Conservation (phyloP, 2,113 vertebrate genomes). For the Diphyllodes magnificus region DNA sequence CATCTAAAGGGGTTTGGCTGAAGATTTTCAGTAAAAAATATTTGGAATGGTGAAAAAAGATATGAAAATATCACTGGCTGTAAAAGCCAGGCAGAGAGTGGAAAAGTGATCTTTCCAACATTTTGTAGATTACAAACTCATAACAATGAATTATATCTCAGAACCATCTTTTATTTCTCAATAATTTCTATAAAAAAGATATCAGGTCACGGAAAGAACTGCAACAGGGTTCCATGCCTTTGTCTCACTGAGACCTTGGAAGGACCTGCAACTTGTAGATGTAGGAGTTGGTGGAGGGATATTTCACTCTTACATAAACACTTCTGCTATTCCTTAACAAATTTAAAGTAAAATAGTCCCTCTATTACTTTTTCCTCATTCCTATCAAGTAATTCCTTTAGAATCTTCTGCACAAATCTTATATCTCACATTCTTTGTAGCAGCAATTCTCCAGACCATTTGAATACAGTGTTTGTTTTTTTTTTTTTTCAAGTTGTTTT, state of each 20-base stretch:
- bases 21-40: neutral
- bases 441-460: neutral
- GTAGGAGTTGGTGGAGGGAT: neutral
- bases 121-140: neutral
- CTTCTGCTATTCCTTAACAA: neutral
- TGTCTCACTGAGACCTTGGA: neutral
- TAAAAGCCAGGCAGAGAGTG: neutral
- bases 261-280: neutral
- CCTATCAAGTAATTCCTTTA: neutral
- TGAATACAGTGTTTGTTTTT: neutral
- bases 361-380: neutral
- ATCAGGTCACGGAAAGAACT: neutral
- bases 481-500: neutral
- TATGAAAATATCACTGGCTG: neutral
- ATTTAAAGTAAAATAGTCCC: neutral
- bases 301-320: neutral
- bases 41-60: neutral
- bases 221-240: neutral
- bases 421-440: neutral
- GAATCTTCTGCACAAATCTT: neutral
- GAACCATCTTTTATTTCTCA: neutral
- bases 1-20: neutral
- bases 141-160: neutral
- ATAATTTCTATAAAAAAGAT: neutral
- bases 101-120: neutral